Base-by-base conservation (phyloP, 2,797 vertebrate species). In the Anisognathus igniventris region DNA sequence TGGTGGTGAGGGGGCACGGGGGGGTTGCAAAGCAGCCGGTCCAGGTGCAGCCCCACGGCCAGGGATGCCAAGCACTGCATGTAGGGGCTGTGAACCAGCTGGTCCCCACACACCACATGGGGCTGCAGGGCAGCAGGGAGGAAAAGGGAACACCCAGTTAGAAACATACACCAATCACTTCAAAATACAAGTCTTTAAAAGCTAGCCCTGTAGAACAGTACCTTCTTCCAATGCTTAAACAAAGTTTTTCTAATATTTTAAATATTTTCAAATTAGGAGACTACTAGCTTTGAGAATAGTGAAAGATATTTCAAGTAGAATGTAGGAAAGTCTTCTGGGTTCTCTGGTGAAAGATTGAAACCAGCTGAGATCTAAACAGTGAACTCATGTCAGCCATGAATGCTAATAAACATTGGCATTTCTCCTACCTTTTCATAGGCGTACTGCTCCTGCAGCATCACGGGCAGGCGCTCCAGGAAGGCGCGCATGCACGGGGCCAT, bases 361-460 rank as follows among this genome's bases (percentile, higher is more conserved):
- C 3, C 13, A 72, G 45, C 7, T 44, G 22, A 75, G 51, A 54
- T 30, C 33, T 54, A 24, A 78, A 35, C 4, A 56, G 58, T 2
- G 9, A 45, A 8, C 35, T 62, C 12, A 5, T 0, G 3, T 31
- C 44, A 86, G 31, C 14, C 24, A 19, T 0, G 24, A 33, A 50
- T 39, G 64, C 31, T 30, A 5, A 8, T 16, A 2, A 6, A 40
- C 2, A 20, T 1, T 16, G 0, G 0, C 27, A 27, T 9, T 13
- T 6, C 21, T 58, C 13, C 16, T 92, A 99, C 99, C 99, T 99
- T 99, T 86, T 99, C 99, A 4, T 99, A 99, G 12, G 98, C 97
- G 18, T 99, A 99, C 96, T 99, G 99, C 72, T 99, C 99, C 98
- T 99, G 99, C 96, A 99, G 98, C 99, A 99, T 99, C 74, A 99